Evolutionary conservation across 2,888 invertebrate species (phyloP).

Genomic region (Phortica okadai): DNA sequence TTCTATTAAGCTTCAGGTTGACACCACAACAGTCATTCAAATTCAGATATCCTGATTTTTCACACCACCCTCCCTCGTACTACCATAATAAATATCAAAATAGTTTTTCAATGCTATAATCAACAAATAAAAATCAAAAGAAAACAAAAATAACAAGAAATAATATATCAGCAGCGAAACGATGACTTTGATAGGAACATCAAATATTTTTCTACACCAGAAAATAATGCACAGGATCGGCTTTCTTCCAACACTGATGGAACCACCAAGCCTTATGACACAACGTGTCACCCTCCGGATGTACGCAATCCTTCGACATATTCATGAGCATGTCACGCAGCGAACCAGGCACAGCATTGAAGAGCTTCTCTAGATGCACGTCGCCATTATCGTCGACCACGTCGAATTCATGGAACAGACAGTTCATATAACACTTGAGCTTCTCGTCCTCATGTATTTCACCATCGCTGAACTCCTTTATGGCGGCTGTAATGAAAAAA

Average conservation of each 20-base stretch:
- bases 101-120: slow-evolving; percentile 7
- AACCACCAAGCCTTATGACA: slow-evolving; percentile 74
- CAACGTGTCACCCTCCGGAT: slow-evolving; percentile 69
- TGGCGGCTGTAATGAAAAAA: slow-evolving; percentile 59
- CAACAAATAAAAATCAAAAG: neutral
- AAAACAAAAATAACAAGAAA: neutral
- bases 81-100: neutral
- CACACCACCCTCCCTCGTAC: no score
- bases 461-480: slow-evolving; percentile 74
- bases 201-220: slow-evolving; percentile 38
- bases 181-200: neutral
- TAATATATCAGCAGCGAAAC: neutral
- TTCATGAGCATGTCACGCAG: slow-evolving; percentile 64
- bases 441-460: slow-evolving; percentile 72
- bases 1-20: no score
- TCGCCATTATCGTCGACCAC: slow-evolving; percentile 73
- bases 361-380: slow-evolving; percentile 71
- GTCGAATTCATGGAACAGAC: slow-evolving; percentile 69
- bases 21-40: no score
- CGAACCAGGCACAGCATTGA: slow-evolving; percentile 59
- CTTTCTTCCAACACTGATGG: slow-evolving; percentile 74
- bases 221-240: slow-evolving; percentile 68
- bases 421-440: slow-evolving; percentile 75
- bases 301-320: slow-evolving; percentile 69
- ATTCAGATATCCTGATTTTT: no score